A percentile compares a stretch with the other conserved stretches of the same genome.
Evolutionary conservation across 2,797 vertebrate genomes (phyloP).

Genomic region (Anniella stebbinsi): DNA sequence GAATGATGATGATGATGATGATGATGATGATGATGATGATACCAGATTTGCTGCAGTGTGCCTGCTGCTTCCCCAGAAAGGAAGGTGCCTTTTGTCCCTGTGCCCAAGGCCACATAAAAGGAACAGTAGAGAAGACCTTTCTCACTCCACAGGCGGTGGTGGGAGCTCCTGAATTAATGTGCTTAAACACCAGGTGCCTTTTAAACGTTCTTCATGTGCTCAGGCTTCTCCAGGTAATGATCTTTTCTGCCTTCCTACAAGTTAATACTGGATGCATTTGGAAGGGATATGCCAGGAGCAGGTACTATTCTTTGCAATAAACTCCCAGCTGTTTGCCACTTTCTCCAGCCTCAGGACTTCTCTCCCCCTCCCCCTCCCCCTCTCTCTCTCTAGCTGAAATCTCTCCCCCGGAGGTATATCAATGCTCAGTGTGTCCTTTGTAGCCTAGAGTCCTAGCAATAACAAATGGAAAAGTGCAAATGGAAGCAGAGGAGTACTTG

Average conservation of each 20-base stretch:
- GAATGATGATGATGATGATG: too few species aligned
- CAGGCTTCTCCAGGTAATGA: neutral
- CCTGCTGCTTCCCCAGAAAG: neutral
- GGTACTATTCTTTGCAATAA: rapidly evolving
- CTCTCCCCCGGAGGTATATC: rapidly evolving
- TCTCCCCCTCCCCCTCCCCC: neutral
- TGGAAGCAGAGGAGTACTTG: neutral
- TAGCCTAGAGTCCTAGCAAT: constrained; percentile 44
- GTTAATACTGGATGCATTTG: neutral
- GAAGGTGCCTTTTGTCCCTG: constrained; percentile 29
- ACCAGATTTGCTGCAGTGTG: neutral
- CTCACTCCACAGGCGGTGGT: neutral
- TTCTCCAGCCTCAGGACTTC: neutral
- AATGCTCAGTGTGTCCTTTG: neutral
- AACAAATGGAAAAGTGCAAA: constrained; percentile 10
- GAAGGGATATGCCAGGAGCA: neutral
- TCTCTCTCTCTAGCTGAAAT: neutral
- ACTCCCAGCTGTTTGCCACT: too few species aligned
- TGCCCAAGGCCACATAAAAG: neutral
- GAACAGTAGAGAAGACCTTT: constrained; percentile 4
- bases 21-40: too few species aligned
- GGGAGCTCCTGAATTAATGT: constrained; percentile 27
- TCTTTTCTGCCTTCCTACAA: neutral
- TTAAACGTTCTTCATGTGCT: constrained; percentile 43
- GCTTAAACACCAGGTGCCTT: constrained; percentile 74